Percentiles rank a stretch among this genome's conserved stretches.
Evolutionary conservation across 2,797 vertebrate genomes (phyloP).

Genomic region (Austrolebias charrua): DNA sequence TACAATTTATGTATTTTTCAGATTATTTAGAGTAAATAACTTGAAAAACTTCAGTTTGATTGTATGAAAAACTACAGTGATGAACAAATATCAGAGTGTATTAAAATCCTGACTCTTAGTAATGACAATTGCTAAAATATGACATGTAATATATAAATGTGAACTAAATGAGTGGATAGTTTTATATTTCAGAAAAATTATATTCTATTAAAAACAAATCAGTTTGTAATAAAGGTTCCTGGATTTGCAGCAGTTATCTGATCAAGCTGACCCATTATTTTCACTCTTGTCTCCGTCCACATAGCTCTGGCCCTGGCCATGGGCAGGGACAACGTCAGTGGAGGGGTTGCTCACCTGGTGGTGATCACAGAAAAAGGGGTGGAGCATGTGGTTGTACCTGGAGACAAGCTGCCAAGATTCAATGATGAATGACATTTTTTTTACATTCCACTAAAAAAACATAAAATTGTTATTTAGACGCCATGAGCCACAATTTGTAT

Average conservation of each 20-base stretch:
- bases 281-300: not conserved
- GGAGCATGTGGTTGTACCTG: slow-evolving; percentile 81
- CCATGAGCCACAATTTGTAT: no score
- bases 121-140: no score
- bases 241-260: not conserved
- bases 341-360: slow-evolving; percentile 83
- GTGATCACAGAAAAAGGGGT: slow-evolving; percentile 79
- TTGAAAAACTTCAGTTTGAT: no score
- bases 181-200: no score
- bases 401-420: slow-evolving; percentile 83
- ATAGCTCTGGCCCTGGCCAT: slow-evolving; percentile 88
- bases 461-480: not conserved
- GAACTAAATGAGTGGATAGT: not conserved
- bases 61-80: not conserved
- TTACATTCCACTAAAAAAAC: not conserved
- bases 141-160: not conserved
- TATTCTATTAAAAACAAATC: no score
- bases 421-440: slow-evolving; percentile 68
- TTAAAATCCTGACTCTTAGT: not conserved
- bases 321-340: slow-evolving; percentile 86
- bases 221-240: no score
- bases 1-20: not conserved
- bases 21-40: no score
- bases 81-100: not conserved
- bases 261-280: not conserved